phyloP scores from a whole-genome alignment of 2,888 invertebrate genomes.

The Tipula unca region DNA sequence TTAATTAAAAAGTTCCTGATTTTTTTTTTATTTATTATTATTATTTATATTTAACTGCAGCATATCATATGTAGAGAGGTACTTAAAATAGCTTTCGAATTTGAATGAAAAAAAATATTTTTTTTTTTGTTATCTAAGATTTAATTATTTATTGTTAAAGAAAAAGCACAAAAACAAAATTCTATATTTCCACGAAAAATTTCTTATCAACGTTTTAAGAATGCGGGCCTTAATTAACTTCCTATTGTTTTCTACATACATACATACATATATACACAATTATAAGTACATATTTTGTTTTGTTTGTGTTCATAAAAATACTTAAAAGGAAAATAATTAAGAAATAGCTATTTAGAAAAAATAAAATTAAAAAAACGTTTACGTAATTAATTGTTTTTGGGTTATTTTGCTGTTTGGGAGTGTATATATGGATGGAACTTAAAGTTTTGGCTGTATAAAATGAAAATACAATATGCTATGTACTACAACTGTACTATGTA shows the following conservation, averaged over 20 bases:
- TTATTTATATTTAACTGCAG: not conserved
- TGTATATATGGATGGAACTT: not conserved
- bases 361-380: not conserved
- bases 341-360: not conserved
- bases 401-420: not conserved
- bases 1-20: not conserved
- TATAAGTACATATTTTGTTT: not conserved
- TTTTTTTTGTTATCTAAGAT: not conserved
- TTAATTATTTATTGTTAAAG: not conserved
- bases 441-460: not conserved
- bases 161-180: not conserved
- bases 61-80: not conserved
- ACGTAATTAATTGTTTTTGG: not conserved
- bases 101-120: not conserved
- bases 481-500: too few species aligned
- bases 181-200: not conserved
- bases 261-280: not conserved
- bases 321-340: not conserved
- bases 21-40: too few species aligned
- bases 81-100: not conserved
- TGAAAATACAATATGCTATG: not conserved
- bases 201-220: not conserved
- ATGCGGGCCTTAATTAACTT: not conserved
- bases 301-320: not conserved
- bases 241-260: not conserved